Evolutionary conservation across 1,140 invertebrate species (phyloP).

Genomic region (Habropoda laboriosa): DNA sequence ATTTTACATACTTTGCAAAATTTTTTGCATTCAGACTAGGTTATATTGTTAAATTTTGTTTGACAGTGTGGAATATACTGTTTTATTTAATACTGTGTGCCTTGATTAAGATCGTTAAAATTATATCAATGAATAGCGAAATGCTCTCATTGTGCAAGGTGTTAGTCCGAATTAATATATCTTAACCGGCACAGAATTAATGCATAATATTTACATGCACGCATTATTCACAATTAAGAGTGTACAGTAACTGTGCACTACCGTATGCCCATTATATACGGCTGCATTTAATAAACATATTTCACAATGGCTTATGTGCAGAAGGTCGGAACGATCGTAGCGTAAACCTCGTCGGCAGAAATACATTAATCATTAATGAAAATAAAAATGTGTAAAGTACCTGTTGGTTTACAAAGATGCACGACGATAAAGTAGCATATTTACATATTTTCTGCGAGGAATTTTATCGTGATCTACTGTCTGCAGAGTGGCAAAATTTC

Average conservation of each 20-base stretch:
- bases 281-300: conserved; percentile 32
- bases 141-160: neutral
- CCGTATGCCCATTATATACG: neutral
- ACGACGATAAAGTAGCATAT: neutral
- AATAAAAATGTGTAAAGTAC: conserved; percentile 1
- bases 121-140: neutral
- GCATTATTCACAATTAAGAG: conserved; percentile 30
- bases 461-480: neutral
- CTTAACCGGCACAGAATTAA: neutral
- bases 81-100: neutral
- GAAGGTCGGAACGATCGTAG: neutral
- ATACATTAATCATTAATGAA: conserved; percentile 18
- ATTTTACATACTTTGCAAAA: neutral
- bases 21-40: no score
- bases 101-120: neutral
- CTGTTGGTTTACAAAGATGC: neutral
- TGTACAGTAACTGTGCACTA: neutral
- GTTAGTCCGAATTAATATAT: neutral
- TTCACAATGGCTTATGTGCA: conserved; percentile 14
- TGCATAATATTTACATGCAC: neutral
- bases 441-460: neutral
- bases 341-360: neutral
- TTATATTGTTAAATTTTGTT: neutral
- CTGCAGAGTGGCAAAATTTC: neutral
- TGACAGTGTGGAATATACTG: neutral